Evolutionary conservation across 30 jellyfish, hydroid and myxozoan species (phyloP), one percentile per base, ranked within the genome.

Genomic region (Cassiopea xamachana): DNA sequence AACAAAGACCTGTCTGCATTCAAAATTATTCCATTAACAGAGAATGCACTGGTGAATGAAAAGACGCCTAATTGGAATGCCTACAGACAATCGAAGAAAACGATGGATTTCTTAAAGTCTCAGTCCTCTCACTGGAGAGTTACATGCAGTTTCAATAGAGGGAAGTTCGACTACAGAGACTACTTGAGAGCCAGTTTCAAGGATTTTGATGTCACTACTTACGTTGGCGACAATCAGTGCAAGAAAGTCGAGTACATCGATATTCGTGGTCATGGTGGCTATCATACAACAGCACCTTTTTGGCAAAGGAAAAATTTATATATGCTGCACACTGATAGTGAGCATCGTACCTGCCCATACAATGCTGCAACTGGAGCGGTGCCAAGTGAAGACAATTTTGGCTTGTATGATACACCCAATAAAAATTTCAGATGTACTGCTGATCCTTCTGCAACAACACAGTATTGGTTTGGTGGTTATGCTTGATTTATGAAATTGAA

Each of bases 1-100:
- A 48, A 15, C 73, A 60, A 60, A 27, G 60, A 60, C 79, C 59
- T 55, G 5, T 14, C 64, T 1, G 79, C 79, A 14, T 80, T 80
- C 60, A 8, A 39, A 18, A 2, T 1, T 6, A 8, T 1, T 4
- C 61, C 89, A 1, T 27, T 55, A 14, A 4, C 76, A 18, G 46
- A 5, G 13, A 67, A 80, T 60, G 58, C 17, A 7, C 80, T 79
- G 7, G 89, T 80, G 45, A 80, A 80, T 67, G 89, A 60, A 27
- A 27, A 67, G 12, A 5, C 89, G 27, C 89, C 89, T 18, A 80
- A 80, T 27, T 80, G 89, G 89, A 19, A 18, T 10, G 46, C 80
- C n/a, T 80, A 80, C 79, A 80, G 89, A 75, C 81, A 13, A 6
- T 19, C 81, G 27, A 73, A 55, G 0, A 1, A 3, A 12, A 16